Percentiles rank a stretch among this genome's conserved stretches.
Conservation (phyloP, 2,888 invertebrate species). For the Clanis bilineata region DNA sequence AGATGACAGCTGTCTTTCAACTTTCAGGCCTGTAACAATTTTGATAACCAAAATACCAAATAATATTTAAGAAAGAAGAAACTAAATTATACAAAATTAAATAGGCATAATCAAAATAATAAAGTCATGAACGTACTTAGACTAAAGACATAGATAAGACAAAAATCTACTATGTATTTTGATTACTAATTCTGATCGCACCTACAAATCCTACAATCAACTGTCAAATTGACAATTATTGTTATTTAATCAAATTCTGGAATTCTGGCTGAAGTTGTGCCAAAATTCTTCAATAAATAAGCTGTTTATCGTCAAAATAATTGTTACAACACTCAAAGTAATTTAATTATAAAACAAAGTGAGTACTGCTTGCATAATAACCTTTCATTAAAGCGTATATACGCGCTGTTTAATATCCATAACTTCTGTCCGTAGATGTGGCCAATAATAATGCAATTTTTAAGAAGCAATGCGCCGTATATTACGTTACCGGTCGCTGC, state of each 20-base stretch:
- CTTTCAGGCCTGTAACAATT: not conserved
- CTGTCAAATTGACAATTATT: no score
- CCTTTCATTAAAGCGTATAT: not conserved
- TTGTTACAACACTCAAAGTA: not conserved
- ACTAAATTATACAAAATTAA: no score
- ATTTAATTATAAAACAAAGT: not conserved
- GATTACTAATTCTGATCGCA: no score
- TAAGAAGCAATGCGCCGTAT: constrained; percentile 89
- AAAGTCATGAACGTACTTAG: no score
- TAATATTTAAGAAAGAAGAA: no score
- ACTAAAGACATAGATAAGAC: no score
- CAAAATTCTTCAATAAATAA: not conserved
- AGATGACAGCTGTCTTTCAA: not conserved
- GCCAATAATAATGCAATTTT: constrained; percentile 85
- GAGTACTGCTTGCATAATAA: not conserved
- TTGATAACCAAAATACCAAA: no score
- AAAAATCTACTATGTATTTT: no score
- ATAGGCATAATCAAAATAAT: no score
- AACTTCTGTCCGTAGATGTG: constrained; percentile 83
- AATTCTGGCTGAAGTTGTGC: not conserved
- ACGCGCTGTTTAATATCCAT: not conserved
- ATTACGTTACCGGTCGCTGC: constrained; percentile 92
- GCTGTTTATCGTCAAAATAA: not conserved
- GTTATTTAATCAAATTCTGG: no score
- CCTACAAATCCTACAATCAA: no score